Evolutionary conservation across 2,888 invertebrate species (phyloP), one percentile per base, ranked within the genome.

Genomic region (Andrena bucephala): DNA sequence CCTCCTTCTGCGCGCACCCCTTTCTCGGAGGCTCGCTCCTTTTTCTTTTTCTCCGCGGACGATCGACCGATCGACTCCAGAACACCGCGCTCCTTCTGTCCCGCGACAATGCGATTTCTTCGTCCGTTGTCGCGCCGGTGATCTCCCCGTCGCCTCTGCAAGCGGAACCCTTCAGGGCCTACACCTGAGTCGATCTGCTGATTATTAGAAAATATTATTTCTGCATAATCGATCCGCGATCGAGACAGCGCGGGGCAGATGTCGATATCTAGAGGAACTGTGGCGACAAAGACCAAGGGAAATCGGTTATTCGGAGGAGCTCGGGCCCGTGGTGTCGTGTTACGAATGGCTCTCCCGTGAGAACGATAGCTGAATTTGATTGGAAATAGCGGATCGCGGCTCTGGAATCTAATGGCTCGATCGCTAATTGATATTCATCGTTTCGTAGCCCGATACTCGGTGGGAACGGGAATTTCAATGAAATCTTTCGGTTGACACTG

Each of bases 181-280:
- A 54, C 79, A 66, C 59, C 59, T 73, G 68, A 72, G 67, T 62
- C 80, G 83, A 77, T 87, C 84, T 73, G 79, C 57, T 83, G 87
- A 91, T 91, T 91, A 91, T 91, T 90, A 88, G 85, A 90, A 92
- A 92, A 92, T 92, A 92, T 92, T 92, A 90, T 92, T 90, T 88
- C 84, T 90, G 89, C 90, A 92, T 91, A 92, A 91, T 91, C 90
- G 85, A 87, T 85, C 77, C 33, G 71, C 16, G 69, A 65, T 62
- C 69, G 62, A 27, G 27, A 13, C 36, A 52, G n/a, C 42, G 10
- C 1, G 27, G 48, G 66, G 48, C 87, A 80, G 73, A 77, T 82
- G 85, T 74, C 63, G 69, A 66, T 85, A 73, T 72, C 36, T 2
- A 20, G 48, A 36, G 50, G 29, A 57, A 24, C n/a, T 24, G 52